Evolutionary conservation across 2,113 vertebrate species (phyloP).

Genomic region (Siniperca knerii): DNA sequence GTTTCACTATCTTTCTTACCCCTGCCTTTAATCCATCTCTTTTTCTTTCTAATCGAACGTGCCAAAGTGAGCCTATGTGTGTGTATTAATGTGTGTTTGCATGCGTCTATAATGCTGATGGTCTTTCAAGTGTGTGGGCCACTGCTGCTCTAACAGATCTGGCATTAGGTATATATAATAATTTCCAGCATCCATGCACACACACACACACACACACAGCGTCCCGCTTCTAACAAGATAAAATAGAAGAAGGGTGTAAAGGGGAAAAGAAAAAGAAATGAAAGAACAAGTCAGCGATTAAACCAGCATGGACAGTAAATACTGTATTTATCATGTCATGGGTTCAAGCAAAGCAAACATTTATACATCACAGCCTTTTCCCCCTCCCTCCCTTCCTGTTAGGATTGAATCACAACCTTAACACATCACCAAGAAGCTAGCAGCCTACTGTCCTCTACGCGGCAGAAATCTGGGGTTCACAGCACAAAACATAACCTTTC

Average conservation of each 20-base stretch:
- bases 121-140: not conserved
- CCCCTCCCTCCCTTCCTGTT: not conserved
- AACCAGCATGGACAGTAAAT: not conserved
- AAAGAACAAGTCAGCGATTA: not conserved
- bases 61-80: not conserved
- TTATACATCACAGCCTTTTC: not conserved
- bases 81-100: not conserved
- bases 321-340: not conserved
- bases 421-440: fast-evolving
- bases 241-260: not conserved
- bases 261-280: not conserved
- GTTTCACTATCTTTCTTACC: not conserved
- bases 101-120: not conserved
- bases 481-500: not conserved
- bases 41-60: not conserved
- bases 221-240: not conserved
- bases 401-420: not conserved
- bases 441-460: not conserved
- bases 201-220: not conserved
- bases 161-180: not conserved
- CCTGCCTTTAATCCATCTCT: not conserved
- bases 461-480: not conserved
- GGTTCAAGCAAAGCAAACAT: not conserved
- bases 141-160: not conserved
- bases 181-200: not conserved